These are phyloP conservation scores for Nanorana parkeri DNA, from an alignment of 2,113 vertebrate genomes.

Conservation along the genomic window DNA sequence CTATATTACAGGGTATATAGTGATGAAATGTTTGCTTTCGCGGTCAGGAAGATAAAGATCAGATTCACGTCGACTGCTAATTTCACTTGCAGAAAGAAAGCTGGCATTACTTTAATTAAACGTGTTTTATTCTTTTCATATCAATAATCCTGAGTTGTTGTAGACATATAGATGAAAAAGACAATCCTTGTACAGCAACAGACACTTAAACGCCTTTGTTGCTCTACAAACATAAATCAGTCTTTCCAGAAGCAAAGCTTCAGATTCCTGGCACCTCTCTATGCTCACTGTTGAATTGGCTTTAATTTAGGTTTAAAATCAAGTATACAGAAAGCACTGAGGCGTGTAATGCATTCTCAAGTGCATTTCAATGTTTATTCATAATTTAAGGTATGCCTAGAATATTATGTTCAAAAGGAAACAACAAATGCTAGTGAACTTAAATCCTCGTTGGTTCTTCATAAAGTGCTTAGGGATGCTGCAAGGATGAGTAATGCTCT, in stretches of 20 bases:
- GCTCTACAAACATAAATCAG: constrained; percentile 13
- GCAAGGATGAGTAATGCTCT: neutral
- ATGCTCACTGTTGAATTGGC: constrained; percentile 7
- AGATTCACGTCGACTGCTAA: neutral
- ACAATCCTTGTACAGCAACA: constrained; percentile 5
- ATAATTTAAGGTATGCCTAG: constrained; percentile 42
- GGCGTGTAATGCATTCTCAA: constrained; percentile 36
- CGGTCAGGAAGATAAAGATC: constrained; percentile 27
- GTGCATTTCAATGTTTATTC: constrained; percentile 38
- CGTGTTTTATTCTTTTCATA: neutral
- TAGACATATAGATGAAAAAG: neutral
- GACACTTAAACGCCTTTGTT: constrained; percentile 14
- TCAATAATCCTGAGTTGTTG: neutral
- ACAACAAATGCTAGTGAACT: constrained; percentile 14
- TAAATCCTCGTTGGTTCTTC: neutral
- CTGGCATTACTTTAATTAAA: constrained; percentile 32
- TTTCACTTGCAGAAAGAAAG: constrained; percentile 27
- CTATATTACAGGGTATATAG: too few species aligned
- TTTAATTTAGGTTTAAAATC: constrained; percentile 20
- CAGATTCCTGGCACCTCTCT: constrained; percentile 26
- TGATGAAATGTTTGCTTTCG: neutral
- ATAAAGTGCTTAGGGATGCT: constrained; percentile 4
- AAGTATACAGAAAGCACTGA: constrained; percentile 13
- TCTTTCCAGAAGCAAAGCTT: constrained; percentile 13
- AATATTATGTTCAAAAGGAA: constrained; percentile 34